A percentile compares a stretch with the other conserved stretches of the same genome.
Evolutionary conservation across 2,113 vertebrate species (phyloP).

Genomic region (Sprattus sprattus): DNA sequence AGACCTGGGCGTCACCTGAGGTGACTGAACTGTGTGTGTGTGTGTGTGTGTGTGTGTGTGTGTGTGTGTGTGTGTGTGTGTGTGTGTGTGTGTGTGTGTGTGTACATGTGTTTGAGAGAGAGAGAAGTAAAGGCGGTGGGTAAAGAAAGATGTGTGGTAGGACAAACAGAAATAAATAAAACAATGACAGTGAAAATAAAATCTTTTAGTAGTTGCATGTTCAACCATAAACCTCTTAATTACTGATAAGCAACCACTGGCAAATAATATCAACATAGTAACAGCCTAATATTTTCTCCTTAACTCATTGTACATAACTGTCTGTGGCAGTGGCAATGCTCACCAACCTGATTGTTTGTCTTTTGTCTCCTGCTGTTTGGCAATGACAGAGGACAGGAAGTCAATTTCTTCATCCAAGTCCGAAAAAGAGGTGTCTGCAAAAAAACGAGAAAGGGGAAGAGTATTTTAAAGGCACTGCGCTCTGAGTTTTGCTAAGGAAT

Average conservation of each 20-base stretch:
- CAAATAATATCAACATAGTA: too few relatives aligned
- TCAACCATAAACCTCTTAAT: too few relatives aligned
- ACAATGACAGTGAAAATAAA: background rate
- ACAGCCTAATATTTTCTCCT: background rate
- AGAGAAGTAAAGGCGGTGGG: too few relatives aligned
- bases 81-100: too few relatives aligned
- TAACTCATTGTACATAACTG: too few relatives aligned
- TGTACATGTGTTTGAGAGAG: background rate
- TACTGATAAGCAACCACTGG: too few relatives aligned
- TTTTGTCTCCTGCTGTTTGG: conserved; percentile 62
- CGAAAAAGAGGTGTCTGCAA: conserved; percentile 29
- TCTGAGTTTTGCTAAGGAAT: too few relatives aligned
- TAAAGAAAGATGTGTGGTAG: background rate
- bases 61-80: background rate
- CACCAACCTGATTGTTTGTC: conserved; percentile 47
- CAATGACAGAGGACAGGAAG: conserved; percentile 78
- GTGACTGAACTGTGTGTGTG: background rate
- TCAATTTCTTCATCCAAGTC: conserved; percentile 85
- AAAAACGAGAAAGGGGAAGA: conserved; percentile 22
- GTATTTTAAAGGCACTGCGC: too few relatives aligned
- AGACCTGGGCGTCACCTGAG: background rate
- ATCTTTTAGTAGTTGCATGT: too few relatives aligned
- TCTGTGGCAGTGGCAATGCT: too few relatives aligned
- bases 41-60: background rate
- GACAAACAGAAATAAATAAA: background rate